phyloP scores from a whole-genome alignment of 2,888 invertebrate genomes.

The Agapostemon virescens region DNA sequence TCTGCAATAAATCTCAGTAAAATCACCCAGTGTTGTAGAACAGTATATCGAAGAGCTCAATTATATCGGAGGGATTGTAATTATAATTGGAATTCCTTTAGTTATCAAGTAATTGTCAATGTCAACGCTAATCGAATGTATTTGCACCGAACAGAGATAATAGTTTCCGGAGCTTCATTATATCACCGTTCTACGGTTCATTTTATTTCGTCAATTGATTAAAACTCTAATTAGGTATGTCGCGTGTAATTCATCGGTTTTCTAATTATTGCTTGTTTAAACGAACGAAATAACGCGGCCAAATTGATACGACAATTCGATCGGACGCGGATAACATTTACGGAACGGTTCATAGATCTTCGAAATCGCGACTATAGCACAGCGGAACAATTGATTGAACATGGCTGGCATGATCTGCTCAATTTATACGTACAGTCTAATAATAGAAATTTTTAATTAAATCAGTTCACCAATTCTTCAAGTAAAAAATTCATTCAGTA shows the following conservation, averaged over 20 bases:
- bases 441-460: too few relatives aligned
- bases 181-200: not conserved
- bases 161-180: not conserved
- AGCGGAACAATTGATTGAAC: not conserved
- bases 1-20: too few relatives aligned
- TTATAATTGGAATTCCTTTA: not conserved
- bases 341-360: not conserved
- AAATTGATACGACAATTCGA: not conserved
- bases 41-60: not conserved
- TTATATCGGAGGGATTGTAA: not conserved
- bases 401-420: too few relatives aligned
- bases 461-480: too few relatives aligned
- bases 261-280: not conserved
- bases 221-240: not conserved
- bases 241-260: not conserved
- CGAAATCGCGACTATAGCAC: not conserved
- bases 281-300: not conserved
- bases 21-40: not conserved
- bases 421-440: too few relatives aligned
- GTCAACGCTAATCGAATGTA: not conserved
- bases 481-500: too few relatives aligned
- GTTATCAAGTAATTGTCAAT: not conserved
- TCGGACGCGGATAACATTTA: not conserved
- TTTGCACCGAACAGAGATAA: not conserved
- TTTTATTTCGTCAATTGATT: not conserved